phyloP scores from a whole-genome alignment of 2,113 vertebrate species.

The Pangasianodon gigas region DNA sequence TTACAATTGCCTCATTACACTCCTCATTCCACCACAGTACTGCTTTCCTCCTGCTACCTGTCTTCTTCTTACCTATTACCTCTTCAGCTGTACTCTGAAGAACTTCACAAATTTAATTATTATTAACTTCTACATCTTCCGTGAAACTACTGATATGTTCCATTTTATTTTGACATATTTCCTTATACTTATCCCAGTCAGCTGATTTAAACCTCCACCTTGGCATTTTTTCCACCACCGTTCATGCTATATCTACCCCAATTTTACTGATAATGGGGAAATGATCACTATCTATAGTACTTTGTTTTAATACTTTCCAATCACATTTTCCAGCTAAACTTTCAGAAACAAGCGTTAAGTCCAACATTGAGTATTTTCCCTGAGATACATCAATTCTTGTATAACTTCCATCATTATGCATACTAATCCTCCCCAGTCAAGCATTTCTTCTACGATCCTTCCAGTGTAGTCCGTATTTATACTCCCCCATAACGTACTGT shows the following conservation, averaged over 20 bases:
- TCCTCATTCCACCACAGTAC: not conserved
- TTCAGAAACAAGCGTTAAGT: not conserved
- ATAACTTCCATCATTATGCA: not conserved
- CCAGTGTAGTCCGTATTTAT: too few species aligned
- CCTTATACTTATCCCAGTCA: not conserved
- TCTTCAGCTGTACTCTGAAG: not conserved
- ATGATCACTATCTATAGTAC: not conserved
- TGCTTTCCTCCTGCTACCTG: not conserved
- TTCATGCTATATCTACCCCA: not conserved
- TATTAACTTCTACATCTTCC: not conserved
- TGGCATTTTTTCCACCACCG: not conserved
- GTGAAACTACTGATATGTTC: not conserved
- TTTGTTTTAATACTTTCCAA: conserved; percentile 9
- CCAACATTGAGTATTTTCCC: not conserved
- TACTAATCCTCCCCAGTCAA: not conserved
- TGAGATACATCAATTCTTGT: not conserved
- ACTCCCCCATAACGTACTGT: too few species aligned
- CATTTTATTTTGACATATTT: not conserved
- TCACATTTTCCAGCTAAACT: not conserved
- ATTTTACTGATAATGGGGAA: not conserved
- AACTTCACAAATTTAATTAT: not conserved
- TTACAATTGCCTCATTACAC: not conserved
- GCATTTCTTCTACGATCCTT: too few species aligned
- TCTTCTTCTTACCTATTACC: not conserved
- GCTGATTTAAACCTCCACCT: not conserved